Base-by-base conservation (phyloP, 2,113 vertebrate genomes). In the Taurulus bubalis region DNA sequence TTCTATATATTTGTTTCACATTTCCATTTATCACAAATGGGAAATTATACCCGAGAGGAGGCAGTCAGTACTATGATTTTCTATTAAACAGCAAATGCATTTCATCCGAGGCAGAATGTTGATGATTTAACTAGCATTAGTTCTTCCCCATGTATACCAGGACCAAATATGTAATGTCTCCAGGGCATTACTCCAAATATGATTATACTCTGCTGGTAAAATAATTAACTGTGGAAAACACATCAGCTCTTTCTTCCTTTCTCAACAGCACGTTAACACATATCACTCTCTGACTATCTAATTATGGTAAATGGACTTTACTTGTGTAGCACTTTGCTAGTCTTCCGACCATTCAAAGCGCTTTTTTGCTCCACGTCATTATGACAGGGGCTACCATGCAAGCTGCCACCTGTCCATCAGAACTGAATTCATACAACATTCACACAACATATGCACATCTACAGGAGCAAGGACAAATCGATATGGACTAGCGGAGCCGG, bases 201-300 rank as follows among this genome's bases (percentile, higher is more conserved):
- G 42, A 89, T 81, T 85, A 83, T 70, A 78, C 24, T 79, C 28
- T 1, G 1, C 71, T 77, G 64, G 55, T 80, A 45, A 84, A 84
- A 91, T 78, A 89, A 89, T 89, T 83, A 84, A 75, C 60, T 84
- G 72, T 58, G 69, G 49, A 87, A 87, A 87, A 86, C 83, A 84
- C 71, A 87, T 87, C 77, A 77, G 40, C 34, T 75, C 42, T 79
- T 65, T 85, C 40, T 85, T 65, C 51, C 38, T 62, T 45, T 73
- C 20, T 73, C 63, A 78, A 71, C n/a, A 76, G 69, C 67, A 60
- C 45, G 74, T 77, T 14, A 62, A 62, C 24, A 62, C 22, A 20
- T 75, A 30, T 47, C 4, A 75, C 38, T 58, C 22, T 71, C 34
- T 26, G n/a, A 45, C n/a, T 22, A 2, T 59, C 56, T 20, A 34